Base-by-base conservation (phyloP, 2,113 vertebrate genomes). In the Lampris megalopsis region DNA sequence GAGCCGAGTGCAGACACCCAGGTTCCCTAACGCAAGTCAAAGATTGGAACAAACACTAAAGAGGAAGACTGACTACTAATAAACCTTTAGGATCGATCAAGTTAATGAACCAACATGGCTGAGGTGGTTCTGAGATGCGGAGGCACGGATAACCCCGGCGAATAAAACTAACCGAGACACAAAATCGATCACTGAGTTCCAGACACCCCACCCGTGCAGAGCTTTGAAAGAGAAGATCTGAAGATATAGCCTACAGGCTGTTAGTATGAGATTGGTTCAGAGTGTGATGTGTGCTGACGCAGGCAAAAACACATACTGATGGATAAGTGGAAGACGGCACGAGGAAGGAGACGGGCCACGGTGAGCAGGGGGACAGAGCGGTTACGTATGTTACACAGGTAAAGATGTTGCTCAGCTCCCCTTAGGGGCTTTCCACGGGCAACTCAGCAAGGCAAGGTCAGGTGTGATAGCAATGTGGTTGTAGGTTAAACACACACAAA, bases 351-450 rank as follows among this genome's bases (percentile, higher is more conserved):
- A 72, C 59, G 74, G 59, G 73, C 71, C 63, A 45, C 69, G 62
- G 35, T 24, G 41, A n/a, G 63, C 9, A 52, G 60, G 40, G 24
- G 9, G 50, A 80, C 37, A 83, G 64, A 83, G 48, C 52, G 52
- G 48, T 48, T 73, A 63, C 24, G 24, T 24, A 24, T 24, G 24
- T 24, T 24, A 24, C 24, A 24, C 24, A 61, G 66, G 66, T 75
- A 67, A 83, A 66, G 75, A 62, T 63, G 68, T 48, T 64, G 66
- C 75, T 68, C 36, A 71, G 66, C 64, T 79, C 75, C 71, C 62
- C 79, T 53, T 77, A 68, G 91, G 93, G 92, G 93, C 73, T 94
- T 95, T 95, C 92, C 92, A 80, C 65, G 73, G 72, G 60, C 85
- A 82, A 83, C 88, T 85, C 68, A 80, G 89, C 88, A 85, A 90